phyloP scores from a whole-genome alignment of 1,140 invertebrate species.

The Halesus radiatus region DNA sequence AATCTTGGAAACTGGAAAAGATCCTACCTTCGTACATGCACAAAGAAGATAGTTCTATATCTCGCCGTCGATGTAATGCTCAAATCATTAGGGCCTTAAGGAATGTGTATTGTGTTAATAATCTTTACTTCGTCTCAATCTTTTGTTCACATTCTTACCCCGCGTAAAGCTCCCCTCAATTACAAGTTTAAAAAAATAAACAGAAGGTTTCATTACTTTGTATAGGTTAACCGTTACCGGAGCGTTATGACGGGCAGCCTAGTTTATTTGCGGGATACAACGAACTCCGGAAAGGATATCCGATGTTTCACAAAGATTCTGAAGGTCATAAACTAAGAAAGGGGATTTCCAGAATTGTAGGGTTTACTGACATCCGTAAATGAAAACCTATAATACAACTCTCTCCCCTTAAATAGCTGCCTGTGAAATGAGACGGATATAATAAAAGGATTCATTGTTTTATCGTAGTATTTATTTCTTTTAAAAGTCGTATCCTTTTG shows the following conservation, averaged over 20 bases:
- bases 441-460: not conserved
- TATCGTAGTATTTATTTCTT: no score
- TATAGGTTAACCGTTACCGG: slow-evolving; percentile 5
- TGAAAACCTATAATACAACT: slow-evolving; percentile 6
- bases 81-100: no score
- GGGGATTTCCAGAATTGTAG: not conserved
- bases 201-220: not conserved
- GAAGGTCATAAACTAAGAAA: slow-evolving; percentile 11
- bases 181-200: no score
- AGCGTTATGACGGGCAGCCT: not conserved
- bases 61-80: no score
- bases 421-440: not conserved
- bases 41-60: no score
- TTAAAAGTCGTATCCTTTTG: no score
- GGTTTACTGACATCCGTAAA: slow-evolving; percentile 21
- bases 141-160: no score
- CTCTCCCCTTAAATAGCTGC: not conserved
- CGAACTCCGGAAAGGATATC: slow-evolving; percentile 20
- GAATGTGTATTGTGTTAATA: no score
- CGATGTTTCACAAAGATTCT: slow-evolving; percentile 7
- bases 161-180: no score
- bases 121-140: no score
- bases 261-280: slow-evolving; percentile 7
- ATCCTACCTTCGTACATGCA: no score
- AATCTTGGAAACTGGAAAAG: no score